Evolutionary conservation across 2,797 vertebrate species (phyloP).

Genomic region (Artibeus jamaicensis): DNA sequence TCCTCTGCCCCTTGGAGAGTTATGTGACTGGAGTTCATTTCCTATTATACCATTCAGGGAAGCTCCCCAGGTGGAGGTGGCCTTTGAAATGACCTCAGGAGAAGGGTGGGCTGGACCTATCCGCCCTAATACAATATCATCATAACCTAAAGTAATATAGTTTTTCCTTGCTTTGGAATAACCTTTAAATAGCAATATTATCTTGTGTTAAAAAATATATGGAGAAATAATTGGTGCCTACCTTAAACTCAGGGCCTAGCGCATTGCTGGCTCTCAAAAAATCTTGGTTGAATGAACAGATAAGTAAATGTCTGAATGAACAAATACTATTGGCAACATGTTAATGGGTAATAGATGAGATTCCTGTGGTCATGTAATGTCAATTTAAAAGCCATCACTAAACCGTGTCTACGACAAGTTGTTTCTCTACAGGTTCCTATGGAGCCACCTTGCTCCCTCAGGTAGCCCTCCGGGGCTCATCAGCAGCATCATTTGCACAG

Average conservation of each 20-base stretch:
- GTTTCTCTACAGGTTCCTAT: slow-evolving; percentile 14
- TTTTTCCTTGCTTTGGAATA: not conserved
- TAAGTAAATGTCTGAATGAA: slow-evolving; percentile 16
- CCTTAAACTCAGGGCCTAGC: not conserved
- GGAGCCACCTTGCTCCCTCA: slow-evolving; percentile 63
- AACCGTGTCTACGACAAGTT: slow-evolving; percentile 42
- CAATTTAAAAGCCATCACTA: slow-evolving; percentile 57
- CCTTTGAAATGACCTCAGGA: not conserved
- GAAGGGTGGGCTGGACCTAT: not conserved
- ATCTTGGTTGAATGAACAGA: not conserved
- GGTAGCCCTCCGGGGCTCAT: slow-evolving; percentile 71
- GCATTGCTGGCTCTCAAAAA: not conserved
- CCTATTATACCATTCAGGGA: not conserved
- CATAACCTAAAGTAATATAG: not conserved
- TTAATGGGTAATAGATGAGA: slow-evolving; percentile 63
- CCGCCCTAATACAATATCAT: not conserved
- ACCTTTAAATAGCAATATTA: slow-evolving; percentile 55
- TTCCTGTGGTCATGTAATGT: slow-evolving; percentile 50
- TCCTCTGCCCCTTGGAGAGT: not conserved
- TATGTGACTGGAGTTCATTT: not conserved
- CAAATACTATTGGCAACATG: not conserved
- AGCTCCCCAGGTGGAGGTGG: not conserved
- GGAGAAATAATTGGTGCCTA: not conserved
- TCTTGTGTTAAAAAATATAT: slow-evolving; percentile 59
- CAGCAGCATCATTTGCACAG: slow-evolving; percentile 80